Percentiles rank a stretch among this genome's conserved stretches.
Conservation (phyloP, 1,140 invertebrate species). For the Tigriopus japonicus region DNA sequence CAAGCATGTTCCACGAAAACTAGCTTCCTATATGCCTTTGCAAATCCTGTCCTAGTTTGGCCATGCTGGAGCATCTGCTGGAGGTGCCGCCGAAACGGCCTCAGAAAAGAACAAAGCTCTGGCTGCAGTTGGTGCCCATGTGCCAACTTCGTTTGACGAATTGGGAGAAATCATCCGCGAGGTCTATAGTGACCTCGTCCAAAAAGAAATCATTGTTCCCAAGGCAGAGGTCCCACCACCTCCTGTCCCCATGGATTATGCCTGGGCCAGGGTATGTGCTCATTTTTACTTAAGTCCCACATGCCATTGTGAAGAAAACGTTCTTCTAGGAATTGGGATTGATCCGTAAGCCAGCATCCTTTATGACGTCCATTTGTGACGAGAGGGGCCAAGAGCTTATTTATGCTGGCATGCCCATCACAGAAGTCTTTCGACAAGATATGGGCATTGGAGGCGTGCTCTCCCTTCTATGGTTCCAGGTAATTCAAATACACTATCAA, state of each 20-base stretch:
- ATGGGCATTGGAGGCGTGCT: slow-evolving; percentile 94
- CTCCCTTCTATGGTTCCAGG: slow-evolving; percentile 91
- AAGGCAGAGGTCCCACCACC: slow-evolving; percentile 84
- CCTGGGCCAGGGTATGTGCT: slow-evolving; percentile 70
- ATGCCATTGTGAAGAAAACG: no score
- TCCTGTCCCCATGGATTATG: slow-evolving; percentile 98
- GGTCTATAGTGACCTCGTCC: slow-evolving; percentile 57
- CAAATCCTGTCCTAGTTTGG: slow-evolving; percentile 57
- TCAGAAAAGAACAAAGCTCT: slow-evolving; percentile 75
- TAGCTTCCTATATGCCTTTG: no score
- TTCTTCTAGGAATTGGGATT: slow-evolving; percentile 76
- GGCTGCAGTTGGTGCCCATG: slow-evolving; percentile 57
- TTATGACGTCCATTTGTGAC: slow-evolving; percentile 98
- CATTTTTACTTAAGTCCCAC: no score
- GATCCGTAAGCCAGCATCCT: slow-evolving; percentile 95
- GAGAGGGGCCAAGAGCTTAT: slow-evolving; percentile 92
- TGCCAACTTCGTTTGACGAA: slow-evolving; percentile 82
- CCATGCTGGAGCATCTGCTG: slow-evolving; percentile 93
- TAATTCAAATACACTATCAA: no score
- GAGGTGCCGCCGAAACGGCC: slow-evolving; percentile 86
- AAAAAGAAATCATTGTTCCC: slow-evolving; percentile 60
- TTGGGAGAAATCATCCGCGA: slow-evolving; percentile 56
- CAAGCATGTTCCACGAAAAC: no score
- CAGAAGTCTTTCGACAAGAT: slow-evolving; percentile 52
- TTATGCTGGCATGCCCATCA: slow-evolving; percentile 97